Conservation (phyloP, 2,888 invertebrate species). For the Ischnus inquisitorius region DNA sequence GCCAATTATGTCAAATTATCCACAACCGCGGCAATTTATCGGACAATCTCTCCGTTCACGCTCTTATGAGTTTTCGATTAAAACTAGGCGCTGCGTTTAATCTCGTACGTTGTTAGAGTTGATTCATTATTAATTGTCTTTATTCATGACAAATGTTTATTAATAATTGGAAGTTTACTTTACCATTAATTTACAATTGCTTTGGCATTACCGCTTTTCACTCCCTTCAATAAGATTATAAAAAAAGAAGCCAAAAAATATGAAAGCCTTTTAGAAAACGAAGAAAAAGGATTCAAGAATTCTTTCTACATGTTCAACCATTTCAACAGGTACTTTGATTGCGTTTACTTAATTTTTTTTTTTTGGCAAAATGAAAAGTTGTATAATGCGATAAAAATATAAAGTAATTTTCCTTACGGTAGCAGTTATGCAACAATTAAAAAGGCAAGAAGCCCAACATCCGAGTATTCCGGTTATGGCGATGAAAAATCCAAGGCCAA, state of each 20-base stretch:
- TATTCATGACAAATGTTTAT: not conserved
- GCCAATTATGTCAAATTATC: conserved; percentile 49
- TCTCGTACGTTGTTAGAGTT: not conserved
- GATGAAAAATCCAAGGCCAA: conserved; percentile 90
- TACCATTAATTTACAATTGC: no score
- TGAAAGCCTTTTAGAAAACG: no score
- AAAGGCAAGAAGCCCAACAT: conserved; percentile 93
- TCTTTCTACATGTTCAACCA: no score
- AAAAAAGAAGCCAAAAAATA: no score
- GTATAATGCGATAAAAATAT: no score
- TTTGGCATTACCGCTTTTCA: no score
- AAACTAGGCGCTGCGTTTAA: not conserved
- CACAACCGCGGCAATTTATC: conserved; percentile 41
- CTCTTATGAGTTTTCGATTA: conserved; percentile 1
- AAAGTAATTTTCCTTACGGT: conserved; percentile 86
- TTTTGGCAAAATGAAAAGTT: not conserved
- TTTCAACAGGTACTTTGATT: no score
- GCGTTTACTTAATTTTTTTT: no score
- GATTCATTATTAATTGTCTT: not conserved
- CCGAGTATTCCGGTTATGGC: conserved; percentile 91
- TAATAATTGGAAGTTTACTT: no score
- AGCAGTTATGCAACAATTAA: conserved; percentile 91
- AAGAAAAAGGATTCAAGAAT: no score
- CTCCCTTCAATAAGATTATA: no score
- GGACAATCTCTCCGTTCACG: conserved; percentile 16